These are phyloP conservation scores for Ditylenchus dipsaci DNA, from an alignment of 1,140 invertebrate genomes.

Conservation along the genomic window DNA sequence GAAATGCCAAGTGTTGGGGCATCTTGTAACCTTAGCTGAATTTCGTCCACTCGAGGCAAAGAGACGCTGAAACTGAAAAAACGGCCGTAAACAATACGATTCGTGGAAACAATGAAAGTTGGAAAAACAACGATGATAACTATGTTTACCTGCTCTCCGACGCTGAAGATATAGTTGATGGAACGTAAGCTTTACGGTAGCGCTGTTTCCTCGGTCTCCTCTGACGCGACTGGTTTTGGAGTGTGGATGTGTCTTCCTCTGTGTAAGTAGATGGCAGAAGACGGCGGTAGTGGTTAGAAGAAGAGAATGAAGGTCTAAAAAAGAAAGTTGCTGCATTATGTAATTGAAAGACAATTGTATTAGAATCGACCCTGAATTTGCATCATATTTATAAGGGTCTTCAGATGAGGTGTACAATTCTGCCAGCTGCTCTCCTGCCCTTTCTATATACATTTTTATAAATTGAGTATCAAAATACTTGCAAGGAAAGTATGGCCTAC, in stretches of 20 bases:
- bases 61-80: constrained; percentile 39
- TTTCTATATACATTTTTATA: no score
- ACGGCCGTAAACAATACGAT: constrained; percentile 4
- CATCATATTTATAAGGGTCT: constrained; percentile 46
- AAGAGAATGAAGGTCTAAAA: constrained; percentile 1
- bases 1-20: constrained; percentile 37
- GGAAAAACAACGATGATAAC: no score
- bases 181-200: constrained; percentile 49
- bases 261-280: not conserved
- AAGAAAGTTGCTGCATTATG: constrained; percentile 2
- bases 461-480: no score
- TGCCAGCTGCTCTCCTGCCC: constrained; percentile 51
- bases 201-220: constrained; percentile 12
- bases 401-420: constrained; percentile 50
- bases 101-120: no score
- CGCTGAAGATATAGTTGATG: constrained; percentile 54
- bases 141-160: constrained; percentile 50
- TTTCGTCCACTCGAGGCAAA: constrained; percentile 43
- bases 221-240: constrained; percentile 2
- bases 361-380: constrained; percentile 12
- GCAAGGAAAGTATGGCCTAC: constrained; percentile 24
- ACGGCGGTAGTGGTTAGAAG: constrained; percentile 1
- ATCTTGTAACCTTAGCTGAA: constrained; percentile 41
- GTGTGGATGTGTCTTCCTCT: not conserved
- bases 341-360: not conserved